phyloP scores from a whole-genome alignment of 1,140 invertebrate species.

The Pararge aegeria region DNA sequence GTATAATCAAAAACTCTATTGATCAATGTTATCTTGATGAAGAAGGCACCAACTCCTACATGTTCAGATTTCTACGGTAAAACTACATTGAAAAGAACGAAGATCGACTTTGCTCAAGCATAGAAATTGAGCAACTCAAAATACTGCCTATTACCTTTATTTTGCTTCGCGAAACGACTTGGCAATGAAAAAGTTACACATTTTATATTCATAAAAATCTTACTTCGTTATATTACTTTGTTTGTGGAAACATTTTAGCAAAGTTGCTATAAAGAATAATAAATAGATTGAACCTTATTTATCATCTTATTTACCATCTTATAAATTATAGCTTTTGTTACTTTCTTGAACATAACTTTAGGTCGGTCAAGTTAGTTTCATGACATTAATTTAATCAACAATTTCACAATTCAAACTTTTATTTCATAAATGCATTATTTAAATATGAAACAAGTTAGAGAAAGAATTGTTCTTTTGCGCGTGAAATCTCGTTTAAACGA shows the following conservation, averaged over 20 bases:
- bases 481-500: no score
- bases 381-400: no score
- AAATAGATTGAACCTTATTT: background rate
- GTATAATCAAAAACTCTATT: background rate
- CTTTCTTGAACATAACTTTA: background rate
- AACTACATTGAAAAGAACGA: slow-evolving; percentile 12
- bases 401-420: no score
- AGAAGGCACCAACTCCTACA: background rate
- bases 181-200: slow-evolving; percentile 16
- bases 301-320: background rate
- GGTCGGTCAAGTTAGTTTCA: no score
- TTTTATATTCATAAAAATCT: slow-evolving; percentile 21
- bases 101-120: slow-evolving; percentile 6
- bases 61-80: background rate
- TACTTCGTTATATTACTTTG: slow-evolving; percentile 1
- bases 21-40: no score
- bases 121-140: slow-evolving; percentile 13
- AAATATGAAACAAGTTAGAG: no score
- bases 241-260: slow-evolving; percentile 1
- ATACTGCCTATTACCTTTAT: slow-evolving; percentile 12
- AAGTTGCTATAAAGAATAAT: slow-evolving; percentile 2
- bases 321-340: background rate
- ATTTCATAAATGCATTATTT: no score
- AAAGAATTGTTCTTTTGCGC: no score
- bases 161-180: slow-evolving; percentile 17